Evolutionary conservation across 2,888 invertebrate genomes (phyloP), one percentile per base, ranked within the genome.

Genomic region (Alitta virens): DNA sequence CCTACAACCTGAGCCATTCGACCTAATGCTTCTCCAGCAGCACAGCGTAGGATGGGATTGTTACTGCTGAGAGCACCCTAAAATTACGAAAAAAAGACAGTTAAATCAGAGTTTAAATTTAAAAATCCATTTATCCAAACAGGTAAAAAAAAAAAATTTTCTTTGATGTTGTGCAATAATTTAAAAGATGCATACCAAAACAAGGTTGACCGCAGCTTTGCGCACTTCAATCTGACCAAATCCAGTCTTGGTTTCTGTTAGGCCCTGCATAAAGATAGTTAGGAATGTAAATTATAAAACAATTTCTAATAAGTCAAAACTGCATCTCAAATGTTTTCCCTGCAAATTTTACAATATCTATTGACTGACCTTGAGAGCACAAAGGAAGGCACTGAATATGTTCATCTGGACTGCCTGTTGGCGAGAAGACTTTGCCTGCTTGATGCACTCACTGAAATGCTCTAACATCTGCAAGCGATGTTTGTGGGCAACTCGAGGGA

Each of bases 381-480:
- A 88, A 56, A 98, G 83, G 26, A 98, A 84, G 0, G 97, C 95
- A 0, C 96, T 94, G 80, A 96, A 94, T 58, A 98, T 91, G 81
- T 99, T 99, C 84, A 96, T 91, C 82, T 97, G 96, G 21, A 83
- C 91, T 0, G 96, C 96, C 80, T 97, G 96, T 76, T 95, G 95
- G 14, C 96, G 87, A 0, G 90, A 88, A 14, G 93, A 93, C 78
- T 96, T 96, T 0, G 94, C 92, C 67, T 94, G 92, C 50, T 79
- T 78, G 72, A 97, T 92, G 79, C 95, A 96, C 79, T 97, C 97
- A 24, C 89, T 88, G 79, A 99, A 99, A 79, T 99, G 98, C 70
- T 96, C 94, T 57, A 99, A 84, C 91, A 99, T 95, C 85, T 99
- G 98, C 61, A 96, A 87, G 75, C 96, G 88, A 83, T 99, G 98